These are phyloP conservation scores for Bubo bubo DNA, from an alignment of 2,113 vertebrate genomes.

Conservation along the genomic window DNA sequence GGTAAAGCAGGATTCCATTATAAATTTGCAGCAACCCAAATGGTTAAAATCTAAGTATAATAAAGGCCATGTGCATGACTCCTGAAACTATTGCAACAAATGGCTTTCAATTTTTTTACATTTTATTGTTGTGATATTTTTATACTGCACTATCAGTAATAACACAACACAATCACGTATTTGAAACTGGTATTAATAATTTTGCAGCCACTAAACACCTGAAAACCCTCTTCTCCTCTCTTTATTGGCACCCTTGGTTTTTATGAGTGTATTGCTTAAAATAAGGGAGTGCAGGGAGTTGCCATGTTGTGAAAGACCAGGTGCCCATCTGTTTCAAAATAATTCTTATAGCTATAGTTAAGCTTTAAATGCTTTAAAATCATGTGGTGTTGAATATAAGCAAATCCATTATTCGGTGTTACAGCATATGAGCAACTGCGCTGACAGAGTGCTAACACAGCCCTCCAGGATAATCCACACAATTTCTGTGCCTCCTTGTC, in stretches of 20 bases:
- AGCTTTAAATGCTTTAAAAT: neutral
- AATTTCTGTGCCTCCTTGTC: neutral
- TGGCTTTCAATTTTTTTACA: neutral
- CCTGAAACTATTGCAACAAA: neutral
- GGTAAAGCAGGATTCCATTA: neutral
- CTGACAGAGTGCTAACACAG: neutral
- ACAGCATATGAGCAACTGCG: neutral
- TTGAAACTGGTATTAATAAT: slow-evolving; percentile 23
- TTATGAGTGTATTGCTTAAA: neutral
- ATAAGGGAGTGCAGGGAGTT: neutral
- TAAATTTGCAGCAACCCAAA: neutral
- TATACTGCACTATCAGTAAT: neutral
- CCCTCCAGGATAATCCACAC: neutral
- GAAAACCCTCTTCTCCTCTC: neutral
- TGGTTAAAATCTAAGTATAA: neutral
- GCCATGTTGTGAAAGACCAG: neutral
- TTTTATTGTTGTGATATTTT: neutral
- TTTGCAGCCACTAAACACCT: slow-evolving; percentile 37
- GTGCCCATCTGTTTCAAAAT: neutral
- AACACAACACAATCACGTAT: neutral
- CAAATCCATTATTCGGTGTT: neutral
- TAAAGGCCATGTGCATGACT: neutral
- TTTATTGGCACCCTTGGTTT: neutral
- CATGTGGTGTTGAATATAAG: neutral
- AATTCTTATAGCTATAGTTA: neutral